These are phyloP conservation scores for Cyprinodon tularosa DNA, from an alignment of 2,113 vertebrate genomes.

Conservation along the genomic window DNA sequence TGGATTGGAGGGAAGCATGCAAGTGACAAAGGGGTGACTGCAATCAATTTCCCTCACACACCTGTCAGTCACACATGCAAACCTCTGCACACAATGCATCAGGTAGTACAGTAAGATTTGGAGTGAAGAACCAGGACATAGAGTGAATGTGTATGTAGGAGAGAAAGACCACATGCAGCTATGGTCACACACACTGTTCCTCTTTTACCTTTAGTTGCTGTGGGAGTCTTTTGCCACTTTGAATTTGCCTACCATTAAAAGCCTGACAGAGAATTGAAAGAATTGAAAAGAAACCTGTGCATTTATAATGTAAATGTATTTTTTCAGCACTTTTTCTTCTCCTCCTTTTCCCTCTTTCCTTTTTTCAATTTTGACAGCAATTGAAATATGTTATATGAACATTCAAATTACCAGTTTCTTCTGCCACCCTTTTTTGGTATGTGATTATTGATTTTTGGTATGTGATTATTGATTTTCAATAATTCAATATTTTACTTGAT, in stretches of 20 bases:
- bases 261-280: constrained; percentile 91
- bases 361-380: constrained; percentile 87
- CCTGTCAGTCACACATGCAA: constrained; percentile 34
- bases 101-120: constrained; percentile 10
- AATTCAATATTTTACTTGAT: constrained; percentile 60
- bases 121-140: constrained; percentile 41
- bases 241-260: constrained; percentile 94
- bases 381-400: constrained; percentile 97
- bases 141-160: constrained; percentile 36
- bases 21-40: constrained; percentile 21
- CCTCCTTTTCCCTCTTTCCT: constrained; percentile 17
- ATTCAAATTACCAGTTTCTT: constrained; percentile 92
- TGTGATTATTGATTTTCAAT: too few species aligned
- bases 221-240: constrained; percentile 91
- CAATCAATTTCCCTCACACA: constrained; percentile 16
- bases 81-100: constrained; percentile 12
- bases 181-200: constrained; percentile 70
- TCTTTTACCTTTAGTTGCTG: constrained; percentile 85
- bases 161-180: constrained; percentile 39
- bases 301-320: constrained; percentile 98
- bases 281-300: constrained; percentile 87
- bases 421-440: constrained; percentile 40
- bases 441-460: too few species aligned
- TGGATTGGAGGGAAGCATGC: constrained; percentile 20
- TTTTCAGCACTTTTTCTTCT: constrained; percentile 69